Evolutionary conservation across 2,797 vertebrate species (phyloP).

Genomic region (Ctenosaura bakeri): DNA sequence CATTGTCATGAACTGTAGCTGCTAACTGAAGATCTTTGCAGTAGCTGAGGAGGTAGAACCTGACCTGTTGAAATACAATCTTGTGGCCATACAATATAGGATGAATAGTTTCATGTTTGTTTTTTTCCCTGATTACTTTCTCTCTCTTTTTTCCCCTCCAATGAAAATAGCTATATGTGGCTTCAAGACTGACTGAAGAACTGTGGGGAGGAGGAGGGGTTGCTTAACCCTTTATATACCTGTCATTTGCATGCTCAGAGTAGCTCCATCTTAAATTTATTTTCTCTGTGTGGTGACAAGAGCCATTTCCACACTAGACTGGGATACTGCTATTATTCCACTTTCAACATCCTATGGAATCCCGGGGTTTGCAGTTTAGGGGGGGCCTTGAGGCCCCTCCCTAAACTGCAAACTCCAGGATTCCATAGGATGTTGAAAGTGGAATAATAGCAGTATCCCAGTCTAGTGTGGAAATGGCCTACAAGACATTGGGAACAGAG

Average conservation of each 20-base stretch:
- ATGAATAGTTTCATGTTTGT: background rate
- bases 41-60: slow-evolving; percentile 52
- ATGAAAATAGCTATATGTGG: background rate
- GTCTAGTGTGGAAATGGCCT: too few species aligned
- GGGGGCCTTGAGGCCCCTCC: too few species aligned
- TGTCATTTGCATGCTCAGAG: background rate
- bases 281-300: background rate
- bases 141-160: background rate
- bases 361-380: too few species aligned
- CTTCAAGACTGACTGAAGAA: background rate
- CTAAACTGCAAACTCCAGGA: too few species aligned
- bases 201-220: background rate
- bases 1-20: slow-evolving; percentile 42
- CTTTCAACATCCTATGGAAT: too few species aligned
- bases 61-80: slow-evolving; percentile 43
- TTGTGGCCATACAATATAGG: slow-evolving; percentile 16
- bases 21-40: slow-evolving; percentile 43
- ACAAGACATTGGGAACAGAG: background rate
- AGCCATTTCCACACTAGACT: too few species aligned
- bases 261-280: background rate
- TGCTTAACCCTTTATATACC: background rate
- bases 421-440: too few species aligned
- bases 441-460: too few species aligned
- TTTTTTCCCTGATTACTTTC: too few species aligned
- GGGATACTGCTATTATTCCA: too few species aligned